Base-by-base conservation (phyloP, 1,140 invertebrate genomes). In the Hyles euphorbiae region DNA sequence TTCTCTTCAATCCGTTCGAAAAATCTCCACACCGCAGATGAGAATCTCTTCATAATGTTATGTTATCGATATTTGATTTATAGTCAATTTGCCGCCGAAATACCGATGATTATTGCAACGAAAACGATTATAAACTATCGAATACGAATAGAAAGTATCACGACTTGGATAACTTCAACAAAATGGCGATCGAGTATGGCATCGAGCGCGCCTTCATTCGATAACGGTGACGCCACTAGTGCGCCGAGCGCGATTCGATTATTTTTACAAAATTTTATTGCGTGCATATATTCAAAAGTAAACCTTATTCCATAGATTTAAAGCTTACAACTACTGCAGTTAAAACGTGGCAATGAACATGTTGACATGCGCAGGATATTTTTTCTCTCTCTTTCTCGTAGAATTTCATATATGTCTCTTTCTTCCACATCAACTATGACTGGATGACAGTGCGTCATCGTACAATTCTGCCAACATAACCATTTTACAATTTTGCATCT, bases 1-100 rank as follows among this genome's bases (percentile, higher is more conserved):
- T 81, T 71, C 47, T 87, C 79, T 71, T 83, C 76, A 11, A 88
- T 52, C 10, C 86, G 83, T 63, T 88, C 86, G 63, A 87, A 88
- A 67, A 87, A 87, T 58, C 76, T 71, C 86, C 86, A 88, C 57
- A 86, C 86, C 50, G 79, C 47, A 34, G 85, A 88, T 48, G 83
- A 80, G 67, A 74, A 77, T 83, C 78, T 88, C 79, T 84, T 87
- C 85, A 84, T 88, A 59, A 47, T 54, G 53, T 33, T 61, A 47
- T 54, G 53, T 33, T 60, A 74, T 79, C 70, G 70, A 81, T 79
- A 71, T 59, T 54, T 59, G 62, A 76, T 76, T 73, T 70, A 64
- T 61, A 64, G 66, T 74, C 71, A 80, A 76, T 76, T 81, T 78
- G 63, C 73, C 75, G 72, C 74, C 68, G 61, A 77, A 81, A 72